These are phyloP conservation scores for Pterostichus madidus DNA, from an alignment of 2,888 invertebrate species.

Conservation along the genomic window DNA sequence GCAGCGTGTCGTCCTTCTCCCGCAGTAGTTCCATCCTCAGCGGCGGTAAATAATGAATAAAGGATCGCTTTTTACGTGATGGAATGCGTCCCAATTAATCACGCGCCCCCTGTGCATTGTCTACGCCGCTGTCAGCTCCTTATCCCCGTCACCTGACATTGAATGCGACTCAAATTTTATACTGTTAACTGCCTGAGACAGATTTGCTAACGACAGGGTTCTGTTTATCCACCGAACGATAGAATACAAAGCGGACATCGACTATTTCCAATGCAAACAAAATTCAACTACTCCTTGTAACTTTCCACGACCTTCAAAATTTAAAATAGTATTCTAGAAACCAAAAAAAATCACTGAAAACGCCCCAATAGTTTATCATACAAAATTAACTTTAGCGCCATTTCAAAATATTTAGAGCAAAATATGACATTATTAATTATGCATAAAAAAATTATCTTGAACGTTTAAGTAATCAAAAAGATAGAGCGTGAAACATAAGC, in stretches of 20 bases:
- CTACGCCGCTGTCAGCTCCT: slow-evolving; percentile 63
- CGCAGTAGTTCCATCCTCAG: not conserved
- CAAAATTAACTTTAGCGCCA: too few species aligned
- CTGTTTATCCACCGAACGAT: not conserved
- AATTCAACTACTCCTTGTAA: too few species aligned
- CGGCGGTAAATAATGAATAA: slow-evolving; percentile 63
- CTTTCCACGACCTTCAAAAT: too few species aligned
- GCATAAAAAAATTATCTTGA: too few species aligned
- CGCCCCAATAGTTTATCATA: too few species aligned
- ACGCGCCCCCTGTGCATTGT: slow-evolving; percentile 57
- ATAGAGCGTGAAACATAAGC: too few species aligned
- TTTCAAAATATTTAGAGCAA: too few species aligned
- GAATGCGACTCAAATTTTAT: slow-evolving; percentile 42
- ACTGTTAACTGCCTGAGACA: slow-evolving; percentile 29
- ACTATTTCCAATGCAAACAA: too few species aligned
- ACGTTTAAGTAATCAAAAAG: too few species aligned
- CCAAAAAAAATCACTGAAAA: too few species aligned
- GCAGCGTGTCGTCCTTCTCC: slow-evolving; percentile 42
- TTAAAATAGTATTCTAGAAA: too few species aligned
- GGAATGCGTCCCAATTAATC: slow-evolving; percentile 66
- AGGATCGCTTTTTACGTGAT: slow-evolving; percentile 65
- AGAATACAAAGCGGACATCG: not conserved
- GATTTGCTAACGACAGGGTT: slow-evolving; percentile 26
- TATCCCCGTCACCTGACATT: slow-evolving; percentile 37
- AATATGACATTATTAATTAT: too few species aligned